Conservation (phyloP, 2,113 vertebrate species). For the Litocranius walleri region DNA sequence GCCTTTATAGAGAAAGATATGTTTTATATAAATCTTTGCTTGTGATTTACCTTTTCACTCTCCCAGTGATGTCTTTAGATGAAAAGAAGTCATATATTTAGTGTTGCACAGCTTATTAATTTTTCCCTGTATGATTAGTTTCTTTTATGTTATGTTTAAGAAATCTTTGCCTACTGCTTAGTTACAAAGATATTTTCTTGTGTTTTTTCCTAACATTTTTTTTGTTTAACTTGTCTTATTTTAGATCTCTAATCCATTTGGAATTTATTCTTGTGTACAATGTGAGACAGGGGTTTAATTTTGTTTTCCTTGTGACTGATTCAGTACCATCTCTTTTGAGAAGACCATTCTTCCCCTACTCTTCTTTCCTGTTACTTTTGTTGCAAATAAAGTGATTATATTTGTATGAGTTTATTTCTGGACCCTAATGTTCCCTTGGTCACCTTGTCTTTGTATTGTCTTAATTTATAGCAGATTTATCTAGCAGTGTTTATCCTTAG, state of each 20-base stretch:
- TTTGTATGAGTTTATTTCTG: neutral
- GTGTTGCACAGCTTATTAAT: neutral
- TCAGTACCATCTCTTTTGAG: neutral
- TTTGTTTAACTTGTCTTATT: neutral
- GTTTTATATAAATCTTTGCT: neutral
- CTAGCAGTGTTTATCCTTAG: neutral
- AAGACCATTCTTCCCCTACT: neutral
- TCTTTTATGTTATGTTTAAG: neutral
- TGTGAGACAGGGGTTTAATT: neutral
- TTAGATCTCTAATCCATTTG: neutral
- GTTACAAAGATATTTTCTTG: neutral
- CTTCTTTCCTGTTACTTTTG: neutral
- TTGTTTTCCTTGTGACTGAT: neutral
- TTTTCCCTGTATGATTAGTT: neutral
- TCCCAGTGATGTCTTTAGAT: neutral
- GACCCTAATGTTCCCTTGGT: neutral
- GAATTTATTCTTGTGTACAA: neutral
- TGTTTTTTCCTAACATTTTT: neutral
- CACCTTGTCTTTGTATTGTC: neutral
- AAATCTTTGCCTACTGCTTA: neutral
- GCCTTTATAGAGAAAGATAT: neutral
- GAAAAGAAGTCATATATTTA: neutral
- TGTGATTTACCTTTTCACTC: neutral
- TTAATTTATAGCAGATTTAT: neutral
- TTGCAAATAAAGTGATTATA: neutral